Percentiles rank a stretch among this genome's conserved stretches.
These are phyloP conservation scores for Odontomachus brunneus DNA, from an alignment of 1,140 invertebrate genomes.

Conservation along the genomic window DNA sequence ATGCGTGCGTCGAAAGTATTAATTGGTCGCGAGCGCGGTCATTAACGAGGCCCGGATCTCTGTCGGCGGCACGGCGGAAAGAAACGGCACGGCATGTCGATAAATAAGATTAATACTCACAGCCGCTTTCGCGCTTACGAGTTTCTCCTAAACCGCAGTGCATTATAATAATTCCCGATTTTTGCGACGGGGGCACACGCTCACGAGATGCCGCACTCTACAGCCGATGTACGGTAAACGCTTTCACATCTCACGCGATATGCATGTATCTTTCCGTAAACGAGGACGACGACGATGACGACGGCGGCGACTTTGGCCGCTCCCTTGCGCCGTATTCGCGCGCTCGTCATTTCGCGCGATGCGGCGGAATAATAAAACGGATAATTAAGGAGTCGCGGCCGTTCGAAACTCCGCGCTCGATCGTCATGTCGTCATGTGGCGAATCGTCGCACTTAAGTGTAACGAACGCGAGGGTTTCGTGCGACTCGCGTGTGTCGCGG, in stretches of 20 bases:
- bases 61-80: slow-evolving; percentile 3
- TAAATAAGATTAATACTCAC: slow-evolving; percentile 47
- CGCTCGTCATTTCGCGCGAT: not conserved
- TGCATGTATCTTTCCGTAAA: slow-evolving; percentile 2
- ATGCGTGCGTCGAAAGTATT: slow-evolving; percentile 46
- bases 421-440: too few relatives aligned
- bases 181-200: not conserved
- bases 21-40: slow-evolving; percentile 28
- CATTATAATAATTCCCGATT: slow-evolving; percentile 21
- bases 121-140: slow-evolving; percentile 32
- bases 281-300: too few relatives aligned
- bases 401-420: too few relatives aligned
- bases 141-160: slow-evolving; percentile 19
- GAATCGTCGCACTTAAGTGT: too few relatives aligned
- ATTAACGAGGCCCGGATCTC: slow-evolving; percentile 26
- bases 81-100: slow-evolving; percentile 16
- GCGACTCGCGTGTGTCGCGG: not conserved
- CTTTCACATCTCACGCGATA: slow-evolving; percentile 12
- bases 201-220: not conserved
- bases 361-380: not conserved
- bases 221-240: not conserved
- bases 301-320: too few relatives aligned
- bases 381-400: not conserved
- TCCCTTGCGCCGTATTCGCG: not conserved
- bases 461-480: not conserved